A percentile compares a stretch with the other conserved stretches of the same genome.
Conservation (phyloP, 2,113 vertebrate species). For the Gallinago jamesoni region DNA sequence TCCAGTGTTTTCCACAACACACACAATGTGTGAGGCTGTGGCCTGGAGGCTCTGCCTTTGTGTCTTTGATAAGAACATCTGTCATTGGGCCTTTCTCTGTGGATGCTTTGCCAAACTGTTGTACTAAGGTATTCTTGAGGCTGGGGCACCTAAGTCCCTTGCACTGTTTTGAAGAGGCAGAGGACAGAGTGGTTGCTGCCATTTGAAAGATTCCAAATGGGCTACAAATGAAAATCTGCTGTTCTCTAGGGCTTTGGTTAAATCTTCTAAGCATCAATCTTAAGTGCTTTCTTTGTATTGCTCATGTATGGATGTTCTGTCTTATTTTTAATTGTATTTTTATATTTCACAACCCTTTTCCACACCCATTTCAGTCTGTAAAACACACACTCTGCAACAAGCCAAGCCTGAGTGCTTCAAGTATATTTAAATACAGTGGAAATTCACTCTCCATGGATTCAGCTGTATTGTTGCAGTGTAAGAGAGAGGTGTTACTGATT, state of each 20-base stretch:
- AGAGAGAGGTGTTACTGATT: not conserved
- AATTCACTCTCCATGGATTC: not conserved
- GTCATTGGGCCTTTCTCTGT: not conserved
- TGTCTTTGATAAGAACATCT: not conserved
- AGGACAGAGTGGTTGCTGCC: not conserved
- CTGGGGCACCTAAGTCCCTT: not conserved
- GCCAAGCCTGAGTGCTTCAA: not conserved
- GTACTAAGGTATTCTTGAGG: not conserved
- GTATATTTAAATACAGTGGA: slow-evolving; percentile 21
- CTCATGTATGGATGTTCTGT: not conserved
- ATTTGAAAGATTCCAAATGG: not conserved
- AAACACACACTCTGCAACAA: not conserved
- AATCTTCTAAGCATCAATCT: not conserved
- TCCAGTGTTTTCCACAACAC: not conserved
- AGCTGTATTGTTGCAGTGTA: not conserved
- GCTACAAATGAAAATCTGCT: not conserved
- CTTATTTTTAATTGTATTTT: not conserved
- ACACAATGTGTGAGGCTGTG: not conserved
- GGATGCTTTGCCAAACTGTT: not conserved
- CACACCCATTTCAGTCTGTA: not conserved
- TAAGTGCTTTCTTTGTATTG: not conserved
- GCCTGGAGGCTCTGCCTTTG: not conserved
- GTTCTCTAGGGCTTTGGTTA: not conserved
- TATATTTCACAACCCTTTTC: not conserved
- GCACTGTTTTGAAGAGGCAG: not conserved